Conservation (phyloP, 2,797 vertebrate genomes). For the Rhodeus uyekii region DNA sequence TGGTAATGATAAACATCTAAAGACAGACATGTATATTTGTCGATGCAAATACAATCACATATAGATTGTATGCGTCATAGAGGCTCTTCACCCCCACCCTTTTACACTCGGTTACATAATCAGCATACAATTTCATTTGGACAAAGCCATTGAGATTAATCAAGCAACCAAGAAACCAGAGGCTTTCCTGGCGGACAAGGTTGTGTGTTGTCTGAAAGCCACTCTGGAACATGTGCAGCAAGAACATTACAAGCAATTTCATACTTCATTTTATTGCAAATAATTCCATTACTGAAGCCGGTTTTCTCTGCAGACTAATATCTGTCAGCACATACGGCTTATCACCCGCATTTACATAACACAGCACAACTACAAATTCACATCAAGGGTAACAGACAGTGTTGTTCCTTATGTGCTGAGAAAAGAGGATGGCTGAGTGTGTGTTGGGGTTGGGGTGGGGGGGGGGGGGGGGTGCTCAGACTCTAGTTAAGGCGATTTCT, state of each 20-base stretch:
- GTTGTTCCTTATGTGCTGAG: slow-evolving; percentile 7
- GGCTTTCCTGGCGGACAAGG: neutral
- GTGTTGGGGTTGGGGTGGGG: neutral
- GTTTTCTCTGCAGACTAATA: slow-evolving; percentile 27
- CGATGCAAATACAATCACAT: slow-evolving; percentile 24
- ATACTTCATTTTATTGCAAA: slow-evolving; percentile 26
- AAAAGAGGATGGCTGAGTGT: slow-evolving; percentile 17
- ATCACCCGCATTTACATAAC: slow-evolving; percentile 39
- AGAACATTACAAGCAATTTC: neutral
- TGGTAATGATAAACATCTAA: neutral
- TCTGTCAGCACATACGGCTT: slow-evolving; percentile 33
- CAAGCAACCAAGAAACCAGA: slow-evolving; percentile 1
- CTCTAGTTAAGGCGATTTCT: slow-evolving; percentile 25
- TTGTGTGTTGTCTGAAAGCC: slow-evolving; percentile 23
- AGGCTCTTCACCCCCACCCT: slow-evolving; percentile 4
- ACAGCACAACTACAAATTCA: slow-evolving; percentile 29
- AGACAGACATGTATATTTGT: neutral
- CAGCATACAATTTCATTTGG: slow-evolving; percentile 46
- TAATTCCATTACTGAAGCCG: slow-evolving; percentile 4
- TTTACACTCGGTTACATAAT: slow-evolving; percentile 40
- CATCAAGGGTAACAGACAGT: slow-evolving; percentile 16
- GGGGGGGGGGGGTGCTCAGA: neutral
- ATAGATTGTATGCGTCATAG: neutral
- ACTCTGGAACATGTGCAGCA: neutral
- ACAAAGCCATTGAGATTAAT: slow-evolving; percentile 33